Evolutionary conservation across 2,888 invertebrate species (phyloP), one percentile per base, ranked within the genome.

Genomic region (Xanthia togata): DNA sequence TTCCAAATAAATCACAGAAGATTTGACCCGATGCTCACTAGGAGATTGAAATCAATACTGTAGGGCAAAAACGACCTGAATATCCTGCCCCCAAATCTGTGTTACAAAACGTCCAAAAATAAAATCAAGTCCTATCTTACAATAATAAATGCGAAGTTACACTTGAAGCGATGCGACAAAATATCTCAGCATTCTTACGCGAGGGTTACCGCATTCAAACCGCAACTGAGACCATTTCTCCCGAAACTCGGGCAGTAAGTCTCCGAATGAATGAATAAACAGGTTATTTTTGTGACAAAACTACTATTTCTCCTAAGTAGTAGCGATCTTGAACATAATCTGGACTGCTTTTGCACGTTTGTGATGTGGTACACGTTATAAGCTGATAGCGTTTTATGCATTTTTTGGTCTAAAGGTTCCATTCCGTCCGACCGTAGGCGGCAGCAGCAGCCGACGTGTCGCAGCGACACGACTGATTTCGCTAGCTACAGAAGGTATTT

Each of bases 301-400:
- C 76, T 77, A 78, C 81, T 81, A 88, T 83, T 86, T 86, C 77
- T 82, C 82, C 44, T 85, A 81, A 82, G 79, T 74, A 82, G 78
- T 68, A 63, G 72, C 67, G 82, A 86, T 88, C 84, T 85, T 77
- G 73, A 82, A 86, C 78, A 84, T 87, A 84, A 85, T 86, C 89
- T 84, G 81, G 76, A 85, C 86, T 78, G 77, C 79, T 77, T 78
- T 73, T 75, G 70, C 60, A 73, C 59, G 69, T 79, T 83, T 84
- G 41, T 55, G 1, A 70, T 62, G 55, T 23, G 57, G 73, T 63
- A 23, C 12, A 60, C 0, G 75, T 20, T 4, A 70, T 47, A 9
- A n/a, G 65, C n/a, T 4, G 17, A 11, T 0, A 71, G 73, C 86
- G 44, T n/a, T 53, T 53, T 75, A 14, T n/a, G 23, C 5, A 57